Conservation (phyloP, 2,797 vertebrate genomes). For the Champsocephalus esox region DNA sequence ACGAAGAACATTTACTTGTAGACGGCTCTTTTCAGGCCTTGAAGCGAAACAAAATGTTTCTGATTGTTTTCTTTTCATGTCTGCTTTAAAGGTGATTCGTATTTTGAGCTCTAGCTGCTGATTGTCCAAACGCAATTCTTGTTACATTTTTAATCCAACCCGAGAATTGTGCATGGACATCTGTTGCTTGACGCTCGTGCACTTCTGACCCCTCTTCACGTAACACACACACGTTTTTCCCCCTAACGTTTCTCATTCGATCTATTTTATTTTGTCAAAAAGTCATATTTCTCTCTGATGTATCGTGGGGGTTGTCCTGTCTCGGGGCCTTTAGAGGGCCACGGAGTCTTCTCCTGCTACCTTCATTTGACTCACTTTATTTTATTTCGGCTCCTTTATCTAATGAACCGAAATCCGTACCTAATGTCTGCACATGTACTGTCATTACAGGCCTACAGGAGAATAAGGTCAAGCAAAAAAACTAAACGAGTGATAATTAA, state of each 20-base stretch:
- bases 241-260: background rate
- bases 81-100: background rate
- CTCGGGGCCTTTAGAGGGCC: constrained; percentile 6
- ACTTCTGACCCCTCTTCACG: constrained; percentile 44
- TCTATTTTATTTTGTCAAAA: background rate
- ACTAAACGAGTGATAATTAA: constrained; percentile 44
- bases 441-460: constrained; percentile 13
- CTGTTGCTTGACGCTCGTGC: constrained; percentile 92
- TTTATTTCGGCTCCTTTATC: background rate
- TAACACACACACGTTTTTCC: background rate
- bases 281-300: background rate
- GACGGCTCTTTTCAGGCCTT: background rate
- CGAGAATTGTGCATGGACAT: constrained; percentile 99
- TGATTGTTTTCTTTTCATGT: background rate
- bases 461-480: constrained; percentile 30
- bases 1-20: constrained; percentile 4
- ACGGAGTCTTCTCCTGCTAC: background rate
- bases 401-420: background rate
- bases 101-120: constrained; percentile 79
- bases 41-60: background rate
- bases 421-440: background rate
- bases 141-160: constrained; percentile 87
- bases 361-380: background rate
- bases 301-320: background rate
- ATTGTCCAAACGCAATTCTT: constrained; percentile 98